These are phyloP conservation scores for Miichthys miiuy DNA, from an alignment of 2,797 vertebrate species.

Conservation along the genomic window DNA sequence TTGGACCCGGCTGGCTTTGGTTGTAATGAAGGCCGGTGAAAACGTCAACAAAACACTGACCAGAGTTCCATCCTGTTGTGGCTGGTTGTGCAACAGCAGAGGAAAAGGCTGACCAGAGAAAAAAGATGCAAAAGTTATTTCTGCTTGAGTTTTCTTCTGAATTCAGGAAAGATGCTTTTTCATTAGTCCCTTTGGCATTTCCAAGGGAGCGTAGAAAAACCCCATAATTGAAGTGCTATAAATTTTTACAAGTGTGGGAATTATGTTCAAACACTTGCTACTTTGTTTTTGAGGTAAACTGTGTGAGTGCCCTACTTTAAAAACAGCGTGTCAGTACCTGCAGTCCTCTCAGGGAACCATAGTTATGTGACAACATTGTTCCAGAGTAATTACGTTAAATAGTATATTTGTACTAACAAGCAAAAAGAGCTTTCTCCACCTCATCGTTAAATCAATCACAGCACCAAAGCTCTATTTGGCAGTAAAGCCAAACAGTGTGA, in stretches of 20 bases:
- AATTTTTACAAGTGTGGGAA: slow-evolving; percentile 39
- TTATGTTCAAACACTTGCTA: slow-evolving; percentile 9
- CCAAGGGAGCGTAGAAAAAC: slow-evolving; percentile 16
- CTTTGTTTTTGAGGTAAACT: slow-evolving; percentile 11
- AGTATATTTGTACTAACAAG: slow-evolving; percentile 37
- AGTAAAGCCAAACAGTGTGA: slow-evolving; percentile 36
- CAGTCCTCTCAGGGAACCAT: slow-evolving; percentile 29
- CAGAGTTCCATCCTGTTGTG: slow-evolving; percentile 43
- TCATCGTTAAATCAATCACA: slow-evolving; percentile 57
- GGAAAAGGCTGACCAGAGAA: slow-evolving; percentile 24
- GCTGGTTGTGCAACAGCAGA: not conserved
- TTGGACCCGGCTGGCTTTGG: slow-evolving; percentile 26
- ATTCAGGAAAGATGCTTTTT: not conserved
- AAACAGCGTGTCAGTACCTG: slow-evolving; percentile 18
- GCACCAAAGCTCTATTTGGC: slow-evolving; percentile 24
- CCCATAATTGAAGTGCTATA: slow-evolving; percentile 6
- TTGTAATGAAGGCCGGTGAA: slow-evolving; percentile 48
- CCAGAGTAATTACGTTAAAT: slow-evolving; percentile 53
- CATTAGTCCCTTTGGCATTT: slow-evolving; percentile 5
- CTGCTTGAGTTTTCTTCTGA: slow-evolving; percentile 16
- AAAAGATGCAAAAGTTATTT: slow-evolving; percentile 8
- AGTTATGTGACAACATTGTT: slow-evolving; percentile 31
- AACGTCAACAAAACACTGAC: slow-evolving; percentile 52
- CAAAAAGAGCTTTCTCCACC: slow-evolving; percentile 40
- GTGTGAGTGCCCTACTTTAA: slow-evolving; percentile 13